Base-by-base conservation (phyloP, 2,888 invertebrate species). In the Tachina lurida region DNA sequence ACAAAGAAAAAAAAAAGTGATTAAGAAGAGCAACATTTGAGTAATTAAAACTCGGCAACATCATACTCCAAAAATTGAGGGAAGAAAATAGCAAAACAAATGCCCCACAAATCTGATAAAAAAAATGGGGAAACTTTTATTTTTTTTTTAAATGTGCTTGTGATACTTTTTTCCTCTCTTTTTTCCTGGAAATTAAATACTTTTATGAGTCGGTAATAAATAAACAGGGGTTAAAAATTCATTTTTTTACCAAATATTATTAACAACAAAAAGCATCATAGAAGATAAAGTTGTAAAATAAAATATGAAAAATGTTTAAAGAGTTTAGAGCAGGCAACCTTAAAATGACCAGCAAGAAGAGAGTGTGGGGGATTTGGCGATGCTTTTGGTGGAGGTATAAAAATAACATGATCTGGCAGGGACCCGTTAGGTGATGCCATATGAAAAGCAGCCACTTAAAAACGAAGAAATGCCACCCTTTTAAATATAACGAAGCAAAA, bases 11-110 rank as follows among this genome's bases (percentile, higher is more conserved):
- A 74, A 73, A 54, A 70, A 78, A 73, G 77, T 77, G 31, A 78
- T 83, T 74, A 84, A 67, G 84, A 62, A 70, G 31, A 74, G 74
- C 73, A 85, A 84, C 81, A 83, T 75, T 31, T 79, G 71, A 83
- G 84, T 86, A 86, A 86, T 86, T 86, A 86, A 86, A 86, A 86
- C 63, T 84, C 56, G 22, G 71, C 62, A 67, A 43, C 54, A 75
- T 63, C n/a, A 67, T 54, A 39, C 47, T 54, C 12, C 58, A 47
- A 43, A 19, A 56, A 65, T 7, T 1, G n/a, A 2, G 3, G 2
- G 45, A 7, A 17, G 22, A 65, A 49, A 65, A 47, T 10, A 10
- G 45, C 41, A 3, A 43, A 41, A 12, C 17, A 70, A 71, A 52
- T 17, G 19, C 13, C 19, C 13, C 63, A 70, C 47, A 75, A 70